phyloP scores from a whole-genome alignment of 2,888 invertebrate genomes.

The Platycnemis pennipes region DNA sequence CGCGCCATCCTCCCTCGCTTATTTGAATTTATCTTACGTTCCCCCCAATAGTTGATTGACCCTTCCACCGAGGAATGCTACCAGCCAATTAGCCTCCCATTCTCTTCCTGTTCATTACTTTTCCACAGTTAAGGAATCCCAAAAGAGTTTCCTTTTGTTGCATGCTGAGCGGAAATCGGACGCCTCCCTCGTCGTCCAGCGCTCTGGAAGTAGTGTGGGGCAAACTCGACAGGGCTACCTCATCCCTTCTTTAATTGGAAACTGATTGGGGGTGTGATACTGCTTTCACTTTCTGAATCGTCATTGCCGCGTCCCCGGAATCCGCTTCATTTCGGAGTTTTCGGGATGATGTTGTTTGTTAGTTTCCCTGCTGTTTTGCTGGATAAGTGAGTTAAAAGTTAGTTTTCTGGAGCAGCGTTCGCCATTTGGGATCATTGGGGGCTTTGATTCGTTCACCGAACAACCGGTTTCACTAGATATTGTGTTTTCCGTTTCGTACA shows the following conservation, averaged over 20 bases:
- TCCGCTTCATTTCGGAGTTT: background rate
- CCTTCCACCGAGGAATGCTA: background rate
- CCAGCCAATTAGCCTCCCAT: background rate
- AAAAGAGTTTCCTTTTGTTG: background rate
- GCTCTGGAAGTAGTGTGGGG: background rate
- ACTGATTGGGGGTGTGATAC: background rate
- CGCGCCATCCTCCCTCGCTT: background rate
- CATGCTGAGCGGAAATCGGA: background rate
- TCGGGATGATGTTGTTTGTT: background rate
- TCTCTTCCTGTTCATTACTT: background rate
- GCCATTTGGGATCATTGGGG: background rate
- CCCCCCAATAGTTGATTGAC: background rate
- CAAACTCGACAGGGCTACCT: background rate
- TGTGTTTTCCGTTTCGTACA: background rate
- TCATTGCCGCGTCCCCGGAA: background rate
- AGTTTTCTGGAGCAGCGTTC: background rate
- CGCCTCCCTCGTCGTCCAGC: background rate
- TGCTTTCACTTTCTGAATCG: slow-evolving; percentile 4
- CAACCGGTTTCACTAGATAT: background rate
- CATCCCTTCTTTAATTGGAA: background rate
- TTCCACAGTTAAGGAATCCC: background rate
- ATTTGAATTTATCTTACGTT: background rate
- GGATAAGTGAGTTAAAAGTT: background rate
- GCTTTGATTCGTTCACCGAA: background rate
- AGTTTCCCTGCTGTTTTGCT: background rate